Base-by-base conservation (phyloP, 2,888 invertebrate species). In the Trichopoda pennipes region DNA sequence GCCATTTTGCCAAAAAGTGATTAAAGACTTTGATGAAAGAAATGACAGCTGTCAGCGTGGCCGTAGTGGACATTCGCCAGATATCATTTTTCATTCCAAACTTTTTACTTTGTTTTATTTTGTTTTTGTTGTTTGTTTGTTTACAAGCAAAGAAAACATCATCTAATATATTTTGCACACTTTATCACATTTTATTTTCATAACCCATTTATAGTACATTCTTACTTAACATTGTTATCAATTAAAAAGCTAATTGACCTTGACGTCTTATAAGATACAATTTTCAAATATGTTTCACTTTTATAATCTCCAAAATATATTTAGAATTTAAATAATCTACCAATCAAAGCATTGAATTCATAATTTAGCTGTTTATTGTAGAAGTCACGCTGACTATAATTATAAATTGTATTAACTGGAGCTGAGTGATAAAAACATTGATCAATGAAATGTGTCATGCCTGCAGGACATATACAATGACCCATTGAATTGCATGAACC, bases 331-430 rank as follows among this genome's bases (percentile, higher is more conserved):
- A 88, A 88, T 7, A 85, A 56, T 19, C 86, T 85, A 3, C 90
- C 90, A 53, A 90, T 87, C 7, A 90, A 84, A 23, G 85, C 86
- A 75, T 88, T 81, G 56, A 90, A 90, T 75, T 90, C 89, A 32
- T 87, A 72, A 49, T 81, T 85, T 0, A 90, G 73, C 32, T 87
- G 85, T 4, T 81, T 72, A 69, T 87, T 88, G 1, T 85, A 86
- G 1, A 86, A 51, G 6, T 68, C 73, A 0, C 85, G 85, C 19
- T 84, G 85, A 4, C 86, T 85, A 10, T 76, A 83, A 56, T 61
- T 86, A 28, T 68, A 82, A 12, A 88, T 66, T 3, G 87, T 72
- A 0, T 83, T 68, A 1, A 66, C 61, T 2, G 90, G 38, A 0
- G 83, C 42, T 12, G 77, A 32, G 0, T 84, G 70, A 47, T 79